A percentile compares a stretch with the other conserved stretches of the same genome.
These are phyloP conservation scores for Halcyon badia DNA, from an alignment of 2,797 vertebrate genomes.

Conservation along the genomic window DNA sequence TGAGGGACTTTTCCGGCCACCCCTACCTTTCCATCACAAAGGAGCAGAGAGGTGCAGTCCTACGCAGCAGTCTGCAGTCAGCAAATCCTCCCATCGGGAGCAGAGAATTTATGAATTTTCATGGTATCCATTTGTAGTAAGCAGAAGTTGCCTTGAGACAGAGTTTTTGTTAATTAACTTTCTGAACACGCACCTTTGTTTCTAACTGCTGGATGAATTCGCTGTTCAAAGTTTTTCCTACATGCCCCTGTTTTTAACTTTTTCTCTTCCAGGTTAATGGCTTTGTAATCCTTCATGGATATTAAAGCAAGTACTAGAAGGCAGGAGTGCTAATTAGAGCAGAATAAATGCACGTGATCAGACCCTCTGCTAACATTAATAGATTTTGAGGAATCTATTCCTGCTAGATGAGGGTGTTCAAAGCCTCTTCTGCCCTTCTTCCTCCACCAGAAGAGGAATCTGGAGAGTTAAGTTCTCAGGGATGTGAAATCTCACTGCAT, in stretches of 20 bases:
- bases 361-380: not conserved
- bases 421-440: not conserved
- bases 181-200: not conserved
- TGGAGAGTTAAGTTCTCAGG: not conserved
- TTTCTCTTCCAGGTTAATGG: constrained; percentile 36
- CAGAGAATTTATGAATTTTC: constrained; percentile 48
- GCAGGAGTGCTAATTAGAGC: not conserved
- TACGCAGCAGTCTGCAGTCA: not conserved
- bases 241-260: constrained; percentile 18
- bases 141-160: constrained; percentile 54
- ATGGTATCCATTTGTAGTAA: constrained; percentile 42
- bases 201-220: constrained; percentile 38
- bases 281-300: constrained; percentile 17
- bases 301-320: constrained; percentile 23
- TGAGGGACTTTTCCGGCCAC: not conserved
- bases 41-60: not conserved
- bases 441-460: not conserved
- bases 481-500: not conserved
- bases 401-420: not conserved
- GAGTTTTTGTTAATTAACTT: constrained; percentile 38
- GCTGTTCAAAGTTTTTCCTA: constrained; percentile 36
- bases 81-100: not conserved
- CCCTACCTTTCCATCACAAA: not conserved
- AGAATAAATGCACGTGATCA: not conserved
- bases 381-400: not conserved